Conservation (phyloP, 2,888 invertebrate genomes). For the Nysson spinosus region DNA sequence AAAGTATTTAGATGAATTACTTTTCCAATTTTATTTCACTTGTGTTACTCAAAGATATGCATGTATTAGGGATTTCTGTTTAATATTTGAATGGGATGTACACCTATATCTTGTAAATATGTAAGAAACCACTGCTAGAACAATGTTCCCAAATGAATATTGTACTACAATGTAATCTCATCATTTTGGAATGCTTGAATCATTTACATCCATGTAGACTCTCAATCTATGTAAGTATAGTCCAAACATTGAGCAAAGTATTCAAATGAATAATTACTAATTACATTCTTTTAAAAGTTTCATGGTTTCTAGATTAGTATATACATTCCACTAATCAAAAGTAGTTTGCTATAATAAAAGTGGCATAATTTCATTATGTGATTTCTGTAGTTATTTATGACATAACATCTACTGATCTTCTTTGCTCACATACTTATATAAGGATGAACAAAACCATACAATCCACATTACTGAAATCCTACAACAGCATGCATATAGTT, state of each 20-base stretch:
- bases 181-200: conserved; percentile 22
- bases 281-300: no score
- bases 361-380: neutral
- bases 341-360: no score
- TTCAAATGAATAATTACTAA: no score
- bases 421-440: conserved; percentile 29
- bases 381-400: neutral
- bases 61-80: conserved; percentile 28
- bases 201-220: conserved; percentile 27
- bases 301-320: no score
- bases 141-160: conserved; percentile 14
- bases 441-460: conserved; percentile 8
- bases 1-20: neutral
- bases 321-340: no score
- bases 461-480: no score
- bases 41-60: conserved; percentile 36
- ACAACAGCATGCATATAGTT: no score
- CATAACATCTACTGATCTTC: conserved; percentile 15
- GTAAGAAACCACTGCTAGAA: conserved; percentile 15
- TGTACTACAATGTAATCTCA: conserved; percentile 10
- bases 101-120: conserved; percentile 37
- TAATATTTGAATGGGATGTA: conserved; percentile 34
- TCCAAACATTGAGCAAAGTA: no score
- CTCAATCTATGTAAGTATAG: conserved; percentile 50
- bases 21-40: conserved; percentile 18